Evolutionary conservation across 2,888 invertebrate genomes (phyloP), one percentile per base, ranked within the genome.

Genomic region (Hoplodrina ambigua): DNA sequence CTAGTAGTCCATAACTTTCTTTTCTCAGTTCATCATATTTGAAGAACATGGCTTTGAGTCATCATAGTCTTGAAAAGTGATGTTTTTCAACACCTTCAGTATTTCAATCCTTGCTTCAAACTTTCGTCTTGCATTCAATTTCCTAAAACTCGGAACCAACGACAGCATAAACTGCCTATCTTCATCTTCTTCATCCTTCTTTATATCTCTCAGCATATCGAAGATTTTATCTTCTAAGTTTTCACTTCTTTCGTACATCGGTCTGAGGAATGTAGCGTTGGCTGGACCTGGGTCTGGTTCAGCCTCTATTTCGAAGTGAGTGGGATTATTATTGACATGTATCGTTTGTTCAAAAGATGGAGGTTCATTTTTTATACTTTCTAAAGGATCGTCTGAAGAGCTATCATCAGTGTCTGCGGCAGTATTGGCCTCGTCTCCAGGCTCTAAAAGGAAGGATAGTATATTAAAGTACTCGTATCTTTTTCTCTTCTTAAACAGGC

Each of bases 101-200:
- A 93, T 90, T 75, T 89, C 90, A 66, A 93, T 93, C 49, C 88
- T 89, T 0, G 92, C 93, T 66, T 91, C 90, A 72, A 91, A 89
- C 78, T 91, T 93, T 71, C 90, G 88, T 55, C 85, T 89, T 20
- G 87, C 87, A 17, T 83, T 85, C 2, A 93, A 70, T 62, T 90
- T 91, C 66, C 87, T 89, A 69, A 93, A 91, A 64, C 89, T 88
- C 0, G 91, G 91, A 44, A 93, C 86, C 13, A 93, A 67, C 1
- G 93, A 93, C 20, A 93, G 46, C 73, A 92, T 86, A 49, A 93
- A 93, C 60, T 92, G 91, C 37, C 87, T 90, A 41, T 93, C 93
- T 33, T 91, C 91, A 41, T 93, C 92, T 46, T 86, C 87, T 63
- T 90, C 91, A 46, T 88, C 86, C 41, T 81, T 88, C 72, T 87